Evolutionary conservation across 1,140 invertebrate genomes (phyloP), one percentile per base, ranked within the genome.

Genomic region (Drosophila sproati): DNA sequence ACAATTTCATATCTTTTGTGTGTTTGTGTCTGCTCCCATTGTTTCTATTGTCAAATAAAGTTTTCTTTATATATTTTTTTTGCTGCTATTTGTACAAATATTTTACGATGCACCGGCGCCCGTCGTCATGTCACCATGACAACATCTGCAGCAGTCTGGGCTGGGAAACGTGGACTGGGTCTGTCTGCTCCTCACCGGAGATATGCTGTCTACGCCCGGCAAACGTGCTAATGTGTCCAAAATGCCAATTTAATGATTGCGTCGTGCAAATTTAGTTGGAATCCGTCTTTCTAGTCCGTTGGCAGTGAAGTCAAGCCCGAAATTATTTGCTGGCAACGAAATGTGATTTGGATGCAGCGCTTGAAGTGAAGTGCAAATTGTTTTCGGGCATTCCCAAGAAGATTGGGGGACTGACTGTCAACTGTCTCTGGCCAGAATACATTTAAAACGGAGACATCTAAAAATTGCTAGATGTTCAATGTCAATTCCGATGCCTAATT

Each of bases 41-140:
- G 8, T 55, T 4, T 31, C 60, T 86, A 43, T 61, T 48, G 66
- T 61, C 55, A 56, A 57, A 73, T 72, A 52, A 66, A 73, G 55
- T 61, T 80, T 20, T 20, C 20, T 20, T 20, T 20, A 20, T 20
- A 20, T 54, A 7, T 6, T 39, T 41, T 10, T 41, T 41, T 41
- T 6, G 61, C 54, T 35, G 57, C 29, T 61, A 77, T 83, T 87
- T 88, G 76, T 77, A 60, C 69, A 68, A 74, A 88, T 52, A 68
- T 88, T 88, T 88, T 88, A 88, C 59, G 83, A 80, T 80, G 60
- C 71, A 67, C 68, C 80, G 83, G 85, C 83, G 83, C 83, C 83
- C 61, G 54, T 43, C 63, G 51, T 41, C 37, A 39, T 43, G 12
- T 69, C 62, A 54, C 50, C 55, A 51, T 43, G 29, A 4, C 51